Percentiles rank a stretch among this genome's conserved stretches.
These are phyloP conservation scores for Phalacrocorax aristotelis DNA, from an alignment of 2,113 vertebrate genomes.

Conservation along the genomic window DNA sequence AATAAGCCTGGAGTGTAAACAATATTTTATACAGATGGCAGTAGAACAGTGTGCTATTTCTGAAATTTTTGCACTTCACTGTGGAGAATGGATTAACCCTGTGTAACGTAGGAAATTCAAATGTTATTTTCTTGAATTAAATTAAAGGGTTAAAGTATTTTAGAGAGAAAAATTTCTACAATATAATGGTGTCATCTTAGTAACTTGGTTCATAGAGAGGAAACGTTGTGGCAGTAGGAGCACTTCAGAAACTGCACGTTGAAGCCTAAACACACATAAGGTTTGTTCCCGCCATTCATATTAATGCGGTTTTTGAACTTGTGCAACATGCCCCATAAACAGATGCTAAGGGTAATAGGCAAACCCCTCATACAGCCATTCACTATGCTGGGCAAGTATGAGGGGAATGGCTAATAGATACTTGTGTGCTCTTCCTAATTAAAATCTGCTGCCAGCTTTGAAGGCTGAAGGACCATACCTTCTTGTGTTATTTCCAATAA, in stretches of 20 bases:
- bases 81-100: slow-evolving; percentile 68
- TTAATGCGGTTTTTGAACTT: neutral
- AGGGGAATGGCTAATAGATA: neutral
- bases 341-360: neutral
- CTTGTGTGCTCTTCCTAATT: neutral
- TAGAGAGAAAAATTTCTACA: neutral
- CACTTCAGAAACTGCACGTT: neutral
- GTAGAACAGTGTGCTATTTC: slow-evolving; percentile 53
- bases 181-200: neutral
- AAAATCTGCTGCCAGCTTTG: neutral
- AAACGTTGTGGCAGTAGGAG: neutral
- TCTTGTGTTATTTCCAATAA: neutral
- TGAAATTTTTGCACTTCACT: slow-evolving; percentile 7
- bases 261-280: neutral
- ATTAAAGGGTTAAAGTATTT: slow-evolving; percentile 47
- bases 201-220: neutral
- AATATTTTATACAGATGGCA: slow-evolving; percentile 52
- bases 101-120: neutral
- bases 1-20: slow-evolving; percentile 70
- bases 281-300: neutral
- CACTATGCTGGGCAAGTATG: neutral
- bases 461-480: neutral
- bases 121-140: neutral
- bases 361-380: neutral
- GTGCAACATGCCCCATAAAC: neutral